Conservation (phyloP, 2,888 invertebrate species). For the Mylabris sibirica region DNA sequence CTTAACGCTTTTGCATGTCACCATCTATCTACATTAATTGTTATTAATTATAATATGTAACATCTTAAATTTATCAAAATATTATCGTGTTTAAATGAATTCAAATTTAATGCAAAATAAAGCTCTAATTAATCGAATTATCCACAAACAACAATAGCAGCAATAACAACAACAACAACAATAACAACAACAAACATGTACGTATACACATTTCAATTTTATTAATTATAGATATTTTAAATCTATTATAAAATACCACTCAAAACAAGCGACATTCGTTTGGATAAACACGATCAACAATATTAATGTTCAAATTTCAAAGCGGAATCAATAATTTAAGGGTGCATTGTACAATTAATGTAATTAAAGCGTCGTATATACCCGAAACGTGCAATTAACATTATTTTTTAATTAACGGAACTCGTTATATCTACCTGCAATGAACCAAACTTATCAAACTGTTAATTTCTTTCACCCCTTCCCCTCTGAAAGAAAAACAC, state of each 20-base stretch:
- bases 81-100: background rate
- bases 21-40: background rate
- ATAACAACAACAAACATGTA: background rate
- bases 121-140: conserved; percentile 8
- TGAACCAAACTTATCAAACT: too few species aligned
- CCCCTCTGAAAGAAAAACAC: background rate
- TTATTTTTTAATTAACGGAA: conserved; percentile 12
- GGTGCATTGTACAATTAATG: conserved; percentile 9
- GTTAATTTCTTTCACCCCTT: too few species aligned
- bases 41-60: background rate
- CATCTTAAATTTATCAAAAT: background rate
- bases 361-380: conserved; percentile 7
- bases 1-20: background rate
- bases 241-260: background rate
- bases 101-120: background rate
- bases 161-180: background rate
- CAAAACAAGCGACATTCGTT: background rate
- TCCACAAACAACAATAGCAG: background rate
- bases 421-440: background rate
- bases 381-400: conserved; percentile 5
- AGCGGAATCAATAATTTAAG: conserved; percentile 11
- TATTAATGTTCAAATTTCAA: background rate
- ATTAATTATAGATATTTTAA: background rate
- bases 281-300: background rate
- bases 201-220: background rate